Conservation (phyloP, 2,113 vertebrate genomes). For the Periophthalmus modestus region DNA sequence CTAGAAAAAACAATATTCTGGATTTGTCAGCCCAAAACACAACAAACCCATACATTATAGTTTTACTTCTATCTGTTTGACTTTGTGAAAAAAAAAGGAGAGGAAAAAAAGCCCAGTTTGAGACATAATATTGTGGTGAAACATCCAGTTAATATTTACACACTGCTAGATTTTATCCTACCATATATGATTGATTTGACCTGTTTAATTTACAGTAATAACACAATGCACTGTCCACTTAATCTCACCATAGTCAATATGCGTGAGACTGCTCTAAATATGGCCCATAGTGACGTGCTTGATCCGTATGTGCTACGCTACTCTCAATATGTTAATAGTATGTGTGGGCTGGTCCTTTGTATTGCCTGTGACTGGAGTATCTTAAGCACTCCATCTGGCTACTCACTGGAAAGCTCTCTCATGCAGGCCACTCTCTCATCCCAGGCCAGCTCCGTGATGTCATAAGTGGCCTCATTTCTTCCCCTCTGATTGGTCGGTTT, state of each 20-base stretch:
- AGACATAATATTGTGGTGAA: neutral
- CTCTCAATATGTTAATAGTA: conserved; percentile 12
- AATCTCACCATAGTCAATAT: neutral
- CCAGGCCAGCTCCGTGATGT: conserved; percentile 69
- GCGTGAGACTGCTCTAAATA: conserved; percentile 4
- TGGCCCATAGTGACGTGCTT: neutral
- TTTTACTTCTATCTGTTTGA: no score
- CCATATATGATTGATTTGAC: neutral
- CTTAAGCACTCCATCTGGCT: conserved; percentile 60
- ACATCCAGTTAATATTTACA: neutral
- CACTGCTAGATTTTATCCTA: neutral
- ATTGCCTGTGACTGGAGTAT: conserved; percentile 41
- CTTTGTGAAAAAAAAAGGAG: no score
- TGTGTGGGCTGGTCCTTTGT: conserved; percentile 19
- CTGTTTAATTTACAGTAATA: neutral
- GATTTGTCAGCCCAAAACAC: no score
- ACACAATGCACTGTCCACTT: neutral
- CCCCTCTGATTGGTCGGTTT: conserved; percentile 54
- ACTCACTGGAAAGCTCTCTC: conserved; percentile 65
- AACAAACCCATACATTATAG: no score
- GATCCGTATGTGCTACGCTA: neutral
- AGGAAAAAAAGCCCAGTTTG: neutral
- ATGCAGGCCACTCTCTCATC: conserved; percentile 60
- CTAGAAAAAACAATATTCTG: no score
- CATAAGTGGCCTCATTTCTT: conserved; percentile 71